Conservation (phyloP, 2,113 vertebrate species). For the Cinclus mexicanus region DNA sequence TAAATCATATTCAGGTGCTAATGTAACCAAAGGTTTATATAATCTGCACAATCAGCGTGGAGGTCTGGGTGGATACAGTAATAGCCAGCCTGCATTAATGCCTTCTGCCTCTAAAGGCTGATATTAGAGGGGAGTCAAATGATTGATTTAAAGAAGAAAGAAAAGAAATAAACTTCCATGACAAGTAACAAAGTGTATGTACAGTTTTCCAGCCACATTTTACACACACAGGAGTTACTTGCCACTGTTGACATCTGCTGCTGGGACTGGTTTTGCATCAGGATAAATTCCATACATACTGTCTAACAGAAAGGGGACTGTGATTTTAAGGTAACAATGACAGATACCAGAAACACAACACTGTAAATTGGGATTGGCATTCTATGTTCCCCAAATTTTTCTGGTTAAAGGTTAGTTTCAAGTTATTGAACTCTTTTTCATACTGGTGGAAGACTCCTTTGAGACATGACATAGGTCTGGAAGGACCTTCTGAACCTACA, state of each 20-base stretch:
- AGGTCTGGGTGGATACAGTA: conserved; percentile 21
- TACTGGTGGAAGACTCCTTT: not conserved
- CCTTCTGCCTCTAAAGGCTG: not conserved
- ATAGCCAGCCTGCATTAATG: conserved; percentile 26
- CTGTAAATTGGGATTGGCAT: not conserved
- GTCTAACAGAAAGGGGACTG: not conserved
- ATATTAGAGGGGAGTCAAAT: conserved; percentile 16
- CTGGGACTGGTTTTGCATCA: not conserved
- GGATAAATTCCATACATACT: not conserved
- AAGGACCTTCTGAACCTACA: not conserved
- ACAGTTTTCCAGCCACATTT: conserved; percentile 21
- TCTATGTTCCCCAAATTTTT: not conserved
- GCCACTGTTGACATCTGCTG: conserved; percentile 23
- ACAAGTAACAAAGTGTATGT: not conserved
- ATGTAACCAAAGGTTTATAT: conserved; percentile 62
- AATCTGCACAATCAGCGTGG: conserved; percentile 45
- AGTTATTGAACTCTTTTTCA: not conserved
- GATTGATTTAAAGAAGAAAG: conserved; percentile 47
- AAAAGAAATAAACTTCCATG: conserved; percentile 41
- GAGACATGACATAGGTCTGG: not conserved
- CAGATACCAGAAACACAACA: not conserved
- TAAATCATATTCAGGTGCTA: conserved; percentile 72
- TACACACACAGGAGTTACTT: not conserved
- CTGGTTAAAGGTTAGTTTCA: not conserved
- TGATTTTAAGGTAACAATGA: not conserved